Evolutionary conservation across 2,113 vertebrate genomes (phyloP), one percentile per base, ranked within the genome.

Genomic region (Platysternon megacephalum): DNA sequence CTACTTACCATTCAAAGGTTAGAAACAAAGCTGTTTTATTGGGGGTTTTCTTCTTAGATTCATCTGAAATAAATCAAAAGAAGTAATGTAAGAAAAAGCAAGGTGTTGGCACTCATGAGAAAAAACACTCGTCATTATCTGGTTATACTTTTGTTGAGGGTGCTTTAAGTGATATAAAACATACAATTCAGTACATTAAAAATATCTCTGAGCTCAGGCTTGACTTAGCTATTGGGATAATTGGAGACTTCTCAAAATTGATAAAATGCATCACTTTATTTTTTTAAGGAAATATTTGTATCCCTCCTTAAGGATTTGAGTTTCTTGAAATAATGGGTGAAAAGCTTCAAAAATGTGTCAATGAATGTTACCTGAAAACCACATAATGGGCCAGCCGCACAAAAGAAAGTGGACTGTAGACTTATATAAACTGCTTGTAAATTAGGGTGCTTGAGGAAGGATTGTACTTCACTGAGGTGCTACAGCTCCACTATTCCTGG

Each of bases 391-490:
- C 42, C 3, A 28, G 39, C 48, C 5, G 46, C 65, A 12, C 11
- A 58, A 85, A 48, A n/a, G 61, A 3, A 11, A 92, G 17, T 3
- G 55, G 51, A 22, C 8, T 74, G 13, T 61, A 61, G 58, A 61
- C 29, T 61, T 61, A 32, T 61, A 35, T 35, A 61, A 13, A 61
- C 13, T 35, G 5, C 29, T 42, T 74, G 68, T 74, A 17, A 22
- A 74, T n/a, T 61, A 10, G 21, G 35, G n/a, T 42, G n/a, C n/a
- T 12, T 39, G 51, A 86, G 22, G 53, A 91, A 13, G 16, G 8
- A 10, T 79, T 0, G 0, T 82, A 82, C 12, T 1, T 1, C 0
- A 1, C 26, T 24, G 19, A 51, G 48, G 49, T 3, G 56, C 35
- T 2, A 12, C 35, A 35, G 8, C 29, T 86, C n/a, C 29, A 51